These are phyloP conservation scores for Euborellia annulipes DNA, from an alignment of 1,140 invertebrate genomes.

Conservation along the genomic window DNA sequence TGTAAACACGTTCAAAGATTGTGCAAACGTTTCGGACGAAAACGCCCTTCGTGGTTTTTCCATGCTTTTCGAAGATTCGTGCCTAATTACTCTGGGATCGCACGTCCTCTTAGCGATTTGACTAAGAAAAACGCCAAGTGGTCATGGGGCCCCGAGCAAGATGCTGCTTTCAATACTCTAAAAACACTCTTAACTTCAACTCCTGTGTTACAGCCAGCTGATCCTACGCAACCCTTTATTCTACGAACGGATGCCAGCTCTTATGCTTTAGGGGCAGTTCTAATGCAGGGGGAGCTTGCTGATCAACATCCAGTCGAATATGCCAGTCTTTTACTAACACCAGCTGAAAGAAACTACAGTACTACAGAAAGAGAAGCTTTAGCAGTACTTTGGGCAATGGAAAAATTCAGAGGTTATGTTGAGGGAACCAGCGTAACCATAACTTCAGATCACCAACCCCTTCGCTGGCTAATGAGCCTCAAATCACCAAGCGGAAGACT, in stretches of 20 bases:
- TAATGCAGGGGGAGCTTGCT: slow-evolving; percentile 19
- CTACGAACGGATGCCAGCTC: slow-evolving; percentile 37
- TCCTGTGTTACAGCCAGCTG: slow-evolving; percentile 25
- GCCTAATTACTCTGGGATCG: slow-evolving; percentile 14
- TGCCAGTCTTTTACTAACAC: slow-evolving; percentile 15
- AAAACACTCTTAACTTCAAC: slow-evolving; percentile 11
- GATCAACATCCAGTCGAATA: slow-evolving; percentile 22
- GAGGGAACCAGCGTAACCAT: slow-evolving; percentile 23
- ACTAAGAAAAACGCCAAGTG: slow-evolving; percentile 15
- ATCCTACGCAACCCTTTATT: slow-evolving; percentile 28
- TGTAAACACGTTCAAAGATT: no score
- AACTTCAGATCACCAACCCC: slow-evolving; percentile 25
- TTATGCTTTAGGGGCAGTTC: slow-evolving; percentile 29
- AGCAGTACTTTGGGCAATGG: slow-evolving; percentile 26
- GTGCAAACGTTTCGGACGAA: no score
- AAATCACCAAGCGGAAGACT: slow-evolving; percentile 21
- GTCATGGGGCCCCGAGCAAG: slow-evolving; percentile 21
- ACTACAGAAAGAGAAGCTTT: slow-evolving; percentile 25
- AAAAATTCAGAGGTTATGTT: slow-evolving; percentile 31
- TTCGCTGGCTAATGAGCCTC: slow-evolving; percentile 22
- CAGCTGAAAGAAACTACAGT: slow-evolving; percentile 11
- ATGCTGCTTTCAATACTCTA: slow-evolving; percentile 15
- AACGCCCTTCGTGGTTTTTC: no score
- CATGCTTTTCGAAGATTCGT: slow-evolving; percentile 27
- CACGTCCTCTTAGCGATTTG: slow-evolving; percentile 16